A percentile compares a stretch with the other conserved stretches of the same genome.
These are phyloP conservation scores for Archivesica marissinica DNA, from an alignment of 1,140 invertebrate species.

Conservation along the genomic window DNA sequence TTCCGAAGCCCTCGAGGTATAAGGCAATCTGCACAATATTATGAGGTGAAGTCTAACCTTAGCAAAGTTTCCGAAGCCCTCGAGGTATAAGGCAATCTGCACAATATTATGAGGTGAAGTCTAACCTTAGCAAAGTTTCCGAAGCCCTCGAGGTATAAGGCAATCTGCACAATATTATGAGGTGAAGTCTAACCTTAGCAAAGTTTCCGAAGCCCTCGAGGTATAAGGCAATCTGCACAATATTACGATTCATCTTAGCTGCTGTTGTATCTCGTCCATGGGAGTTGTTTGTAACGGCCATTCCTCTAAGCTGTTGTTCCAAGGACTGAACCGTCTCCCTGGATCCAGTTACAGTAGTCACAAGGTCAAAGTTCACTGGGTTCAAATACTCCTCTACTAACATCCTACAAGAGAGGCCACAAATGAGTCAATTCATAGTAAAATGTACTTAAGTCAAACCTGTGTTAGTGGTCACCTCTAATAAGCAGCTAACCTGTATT, in stretches of 20 bases:
- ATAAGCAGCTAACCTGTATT: too few relatives aligned
- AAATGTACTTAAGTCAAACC: too few relatives aligned
- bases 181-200: slow-evolving; percentile 67
- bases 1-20: too few relatives aligned
- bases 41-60: too few relatives aligned
- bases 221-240: slow-evolving; percentile 73
- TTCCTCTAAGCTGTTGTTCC: slow-evolving; percentile 45
- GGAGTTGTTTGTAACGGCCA: slow-evolving; percentile 19
- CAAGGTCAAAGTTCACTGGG: slow-evolving; percentile 70
- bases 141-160: slow-evolving; percentile 75
- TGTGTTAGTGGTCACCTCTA: too few relatives aligned
- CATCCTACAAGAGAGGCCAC: too few relatives aligned
- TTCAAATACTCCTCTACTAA: slow-evolving; percentile 76
- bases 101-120: slow-evolving; percentile 71
- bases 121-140: slow-evolving; percentile 74
- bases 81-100: slow-evolving; percentile 74
- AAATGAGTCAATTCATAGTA: too few relatives aligned
- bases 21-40: too few relatives aligned
- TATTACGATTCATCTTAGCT: slow-evolving; percentile 69
- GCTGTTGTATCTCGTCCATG: slow-evolving; percentile 10
- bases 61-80: slow-evolving; percentile 75
- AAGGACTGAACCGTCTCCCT: slow-evolving; percentile 27
- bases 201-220: slow-evolving; percentile 76
- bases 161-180: slow-evolving; percentile 73
- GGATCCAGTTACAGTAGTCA: slow-evolving; percentile 57